Base-by-base conservation (phyloP, 2,113 vertebrate genomes). In the Dipodomys stephensi region DNA sequence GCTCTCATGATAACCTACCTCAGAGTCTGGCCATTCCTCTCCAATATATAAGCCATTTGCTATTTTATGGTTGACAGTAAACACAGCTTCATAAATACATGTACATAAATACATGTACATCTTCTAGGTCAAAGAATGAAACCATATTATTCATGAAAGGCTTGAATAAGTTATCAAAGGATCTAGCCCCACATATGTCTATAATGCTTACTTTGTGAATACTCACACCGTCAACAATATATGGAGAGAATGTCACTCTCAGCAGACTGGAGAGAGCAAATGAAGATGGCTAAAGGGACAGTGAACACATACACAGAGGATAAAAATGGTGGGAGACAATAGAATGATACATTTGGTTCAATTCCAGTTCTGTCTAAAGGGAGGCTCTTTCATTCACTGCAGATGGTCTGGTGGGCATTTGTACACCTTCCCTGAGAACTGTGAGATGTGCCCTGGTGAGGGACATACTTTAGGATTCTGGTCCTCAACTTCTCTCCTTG, bases 201-300 rank as follows among this genome's bases (percentile, higher is more conserved):
- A 5, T 18, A 16, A 15, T 69, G 22, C 0, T 27, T 22, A 25
- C 7, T 44, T 4, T 44, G 53, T 62, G 30, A 81, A 67, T 0
- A 83, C 64, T 28, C 67, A 81, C n/a, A 19, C 39, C 68, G 35
- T 35, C 11, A 30, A 68, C 80, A 25, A 30, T 15, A 18, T 12
- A 22, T 0, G 6, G 7, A 46, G 18, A 83, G 8, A 28, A 12
- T 2, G 25, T 0, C 39, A 64, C 30, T 53, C 32, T 11, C 23
- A 49, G 35, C 1, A 81, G 46, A 30, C 16, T 68, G 30, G 18
- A 88, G 67, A 85, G 53, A 76, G 10, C 19, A 95, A 18, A 39
- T 25, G 49, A 76, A 44, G 7, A 30, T 35, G 80, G 13, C 23
- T 81, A 16, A 28, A 18, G 13, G 22, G 39, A 77, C 25, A 64